Conservation (phyloP, 1,140 invertebrate species). For the Drosophila orena region DNA sequence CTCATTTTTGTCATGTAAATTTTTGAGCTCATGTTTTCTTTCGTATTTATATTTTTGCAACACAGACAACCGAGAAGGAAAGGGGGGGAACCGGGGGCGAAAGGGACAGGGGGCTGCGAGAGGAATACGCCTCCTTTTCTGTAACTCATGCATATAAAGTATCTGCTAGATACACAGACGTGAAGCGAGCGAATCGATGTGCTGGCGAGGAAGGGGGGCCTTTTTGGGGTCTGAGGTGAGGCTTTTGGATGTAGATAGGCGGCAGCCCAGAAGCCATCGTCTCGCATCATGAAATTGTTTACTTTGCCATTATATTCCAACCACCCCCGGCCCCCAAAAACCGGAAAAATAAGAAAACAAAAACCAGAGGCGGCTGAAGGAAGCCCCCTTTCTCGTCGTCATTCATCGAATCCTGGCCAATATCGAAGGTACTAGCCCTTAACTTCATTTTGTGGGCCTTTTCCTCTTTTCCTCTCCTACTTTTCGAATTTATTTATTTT, state of each 20-base stretch:
- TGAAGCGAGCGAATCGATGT: conserved; percentile 32
- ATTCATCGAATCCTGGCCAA: conserved; percentile 38
- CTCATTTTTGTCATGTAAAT: conserved; percentile 39
- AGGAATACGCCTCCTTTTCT: conserved; percentile 49
- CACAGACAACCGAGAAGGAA: conserved; percentile 8
- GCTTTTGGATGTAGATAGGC: conserved; percentile 43
- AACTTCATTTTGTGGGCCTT: not conserved
- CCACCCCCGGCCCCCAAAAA: not conserved
- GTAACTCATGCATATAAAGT: conserved; percentile 56
- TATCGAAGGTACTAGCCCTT: conserved; percentile 14
- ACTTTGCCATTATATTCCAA: conserved; percentile 48
- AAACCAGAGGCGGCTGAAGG: conserved; percentile 24
- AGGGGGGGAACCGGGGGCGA: not conserved
- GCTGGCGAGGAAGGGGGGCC: not conserved
- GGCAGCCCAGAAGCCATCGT: conserved; percentile 53
- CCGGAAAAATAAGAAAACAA: conserved; percentile 15
- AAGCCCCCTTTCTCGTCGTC: not conserved
- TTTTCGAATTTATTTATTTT: conserved; percentile 12
- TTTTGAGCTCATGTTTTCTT: conserved; percentile 13
- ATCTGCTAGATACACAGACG: conserved; percentile 52
- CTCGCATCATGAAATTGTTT: conserved; percentile 56
- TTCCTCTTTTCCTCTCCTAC: not conserved
- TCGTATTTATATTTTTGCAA: conserved; percentile 42
- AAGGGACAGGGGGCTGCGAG: conserved; percentile 4
- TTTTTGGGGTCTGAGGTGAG: conserved; percentile 28